These are phyloP conservation scores for Gymnodraco acuticeps DNA, from an alignment of 2,797 vertebrate genomes.

Conservation along the genomic window DNA sequence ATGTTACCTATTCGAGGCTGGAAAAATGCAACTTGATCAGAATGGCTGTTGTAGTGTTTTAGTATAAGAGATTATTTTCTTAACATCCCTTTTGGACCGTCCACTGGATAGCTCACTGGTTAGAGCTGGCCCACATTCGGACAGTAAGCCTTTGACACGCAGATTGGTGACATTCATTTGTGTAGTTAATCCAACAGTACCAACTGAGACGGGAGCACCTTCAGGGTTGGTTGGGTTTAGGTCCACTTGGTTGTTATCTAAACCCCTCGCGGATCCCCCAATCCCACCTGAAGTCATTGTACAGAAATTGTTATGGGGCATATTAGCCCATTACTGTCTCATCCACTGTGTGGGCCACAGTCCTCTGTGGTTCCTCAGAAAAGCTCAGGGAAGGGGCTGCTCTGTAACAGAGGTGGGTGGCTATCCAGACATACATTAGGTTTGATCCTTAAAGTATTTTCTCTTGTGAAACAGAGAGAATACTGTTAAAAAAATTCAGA, in stretches of 20 bases:
- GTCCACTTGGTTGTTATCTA: not conserved
- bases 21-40: too few relatives aligned
- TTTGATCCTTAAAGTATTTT: too few relatives aligned
- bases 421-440: not conserved
- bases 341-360: not conserved
- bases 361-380: not conserved
- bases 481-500: too few relatives aligned
- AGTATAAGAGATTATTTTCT: too few relatives aligned
- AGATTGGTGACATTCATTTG: not conserved
- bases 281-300: not conserved
- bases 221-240: not conserved
- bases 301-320: not conserved
- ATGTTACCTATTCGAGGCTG: too few relatives aligned
- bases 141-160: constrained; percentile 33
- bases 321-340: not conserved
- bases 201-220: not conserved
- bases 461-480: too few relatives aligned
- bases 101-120: too few relatives aligned
- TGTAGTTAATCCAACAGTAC: not conserved
- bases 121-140: too few relatives aligned
- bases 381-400: not conserved
- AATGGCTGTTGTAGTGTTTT: too few relatives aligned
- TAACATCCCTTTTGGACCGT: too few relatives aligned
- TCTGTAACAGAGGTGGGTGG: not conserved
- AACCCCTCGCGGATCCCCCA: not conserved